A percentile compares a stretch with the other conserved stretches of the same genome.
Conservation (phyloP, 2,113 vertebrate species). For the Uropsilus gracilis region DNA sequence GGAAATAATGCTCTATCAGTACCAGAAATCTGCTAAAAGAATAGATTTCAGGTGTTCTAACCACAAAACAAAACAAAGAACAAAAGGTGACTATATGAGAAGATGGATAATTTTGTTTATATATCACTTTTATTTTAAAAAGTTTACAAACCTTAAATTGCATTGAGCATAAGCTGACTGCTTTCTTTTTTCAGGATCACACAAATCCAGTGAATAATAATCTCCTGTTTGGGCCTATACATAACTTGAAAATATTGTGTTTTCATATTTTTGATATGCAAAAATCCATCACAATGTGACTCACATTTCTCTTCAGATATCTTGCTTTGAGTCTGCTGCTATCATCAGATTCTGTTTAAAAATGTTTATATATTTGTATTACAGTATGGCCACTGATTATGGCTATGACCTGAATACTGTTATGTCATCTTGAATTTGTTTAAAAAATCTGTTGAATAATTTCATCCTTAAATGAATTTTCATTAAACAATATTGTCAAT, state of each 20-base stretch:
- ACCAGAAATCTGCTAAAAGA: neutral
- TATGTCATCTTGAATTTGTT: neutral
- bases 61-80: neutral
- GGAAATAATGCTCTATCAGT: neutral
- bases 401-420: neutral
- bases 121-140: neutral
- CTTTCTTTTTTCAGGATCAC: neutral
- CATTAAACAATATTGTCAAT: neutral
- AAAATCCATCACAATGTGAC: neutral
- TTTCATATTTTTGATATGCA: neutral
- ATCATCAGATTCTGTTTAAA: neutral
- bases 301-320: neutral
- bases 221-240: neutral
- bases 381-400: neutral
- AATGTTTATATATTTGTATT: neutral
- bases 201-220: neutral
- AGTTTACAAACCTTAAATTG: too few species aligned
- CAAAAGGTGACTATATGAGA: neutral
- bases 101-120: neutral
- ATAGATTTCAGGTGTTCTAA: neutral
- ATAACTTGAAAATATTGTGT: neutral
- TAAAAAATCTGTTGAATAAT: neutral
- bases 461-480: neutral
- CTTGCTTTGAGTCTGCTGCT: neutral
- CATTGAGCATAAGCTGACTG: slow-evolving; percentile 13